phyloP scores from a whole-genome alignment of 1,140 invertebrate genomes.

The Caerostris extrusa region DNA sequence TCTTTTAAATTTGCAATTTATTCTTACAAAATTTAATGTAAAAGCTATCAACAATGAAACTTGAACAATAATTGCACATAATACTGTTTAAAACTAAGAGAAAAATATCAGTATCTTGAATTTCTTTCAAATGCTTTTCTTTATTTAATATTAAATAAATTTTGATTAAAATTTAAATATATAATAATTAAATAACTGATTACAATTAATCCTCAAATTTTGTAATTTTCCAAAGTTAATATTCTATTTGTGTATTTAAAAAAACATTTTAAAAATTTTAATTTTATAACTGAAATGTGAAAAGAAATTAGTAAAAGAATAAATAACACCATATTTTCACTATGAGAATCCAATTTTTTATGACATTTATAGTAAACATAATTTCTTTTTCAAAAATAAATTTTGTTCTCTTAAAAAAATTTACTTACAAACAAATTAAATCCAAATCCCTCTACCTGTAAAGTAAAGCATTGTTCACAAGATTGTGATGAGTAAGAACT shows the following conservation, averaged over 20 bases:
- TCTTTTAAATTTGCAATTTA: no score
- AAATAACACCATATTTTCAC: neutral
- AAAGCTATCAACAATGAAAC: no score
- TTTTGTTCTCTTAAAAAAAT: neutral
- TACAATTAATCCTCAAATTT: no score
- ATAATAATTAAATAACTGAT: no score
- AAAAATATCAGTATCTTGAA: no score
- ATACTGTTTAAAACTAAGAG: no score
- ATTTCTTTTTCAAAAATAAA: neutral
- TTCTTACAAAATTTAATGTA: no score
- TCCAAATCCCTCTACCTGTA: slow-evolving; percentile 85
- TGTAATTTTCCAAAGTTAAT: neutral
- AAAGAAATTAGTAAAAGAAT: neutral
- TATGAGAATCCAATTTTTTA: neutral
- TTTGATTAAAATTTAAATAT: neutral
- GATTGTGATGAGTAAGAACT: slow-evolving; percentile 89
- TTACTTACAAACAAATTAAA: slow-evolving; percentile 82
- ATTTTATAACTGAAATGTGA: neutral
- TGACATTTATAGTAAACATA: neutral
- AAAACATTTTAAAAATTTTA: neutral
- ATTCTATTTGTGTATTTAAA: neutral
- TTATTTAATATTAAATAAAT: neutral
- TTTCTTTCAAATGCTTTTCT: neutral
- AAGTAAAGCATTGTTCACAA: slow-evolving; percentile 93
- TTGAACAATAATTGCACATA: no score